These are phyloP conservation scores for Vesta saturnalis DNA, from an alignment of 2,888 invertebrate species.

Conservation along the genomic window DNA sequence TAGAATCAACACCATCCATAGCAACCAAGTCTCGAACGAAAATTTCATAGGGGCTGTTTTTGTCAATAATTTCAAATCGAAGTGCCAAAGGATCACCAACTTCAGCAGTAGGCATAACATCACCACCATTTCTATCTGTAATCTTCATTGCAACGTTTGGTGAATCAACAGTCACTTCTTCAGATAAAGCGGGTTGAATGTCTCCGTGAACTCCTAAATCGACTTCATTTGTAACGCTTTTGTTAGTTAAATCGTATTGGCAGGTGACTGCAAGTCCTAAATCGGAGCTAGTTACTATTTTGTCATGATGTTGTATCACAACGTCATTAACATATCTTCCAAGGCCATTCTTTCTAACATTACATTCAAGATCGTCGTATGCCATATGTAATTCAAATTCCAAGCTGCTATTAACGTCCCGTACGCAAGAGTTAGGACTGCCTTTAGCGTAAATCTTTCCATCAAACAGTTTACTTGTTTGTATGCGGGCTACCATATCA, in stretches of 20 bases:
- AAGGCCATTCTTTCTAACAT: constrained; percentile 88
- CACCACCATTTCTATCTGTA: constrained; percentile 84
- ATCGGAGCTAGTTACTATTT: constrained; percentile 94
- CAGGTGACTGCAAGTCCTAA: constrained; percentile 92
- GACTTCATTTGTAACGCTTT: constrained; percentile 92
- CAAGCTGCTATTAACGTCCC: constrained; percentile 86
- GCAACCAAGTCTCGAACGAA: constrained; percentile 94
- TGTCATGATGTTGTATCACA: constrained; percentile 94
- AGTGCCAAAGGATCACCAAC: constrained; percentile 93
- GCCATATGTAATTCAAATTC: constrained; percentile 93
- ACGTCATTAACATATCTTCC: constrained; percentile 86
- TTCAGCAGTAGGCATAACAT: constrained; percentile 87
- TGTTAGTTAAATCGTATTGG: constrained; percentile 93
- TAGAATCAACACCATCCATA: constrained; percentile 92
- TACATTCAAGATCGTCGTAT: constrained; percentile 92
- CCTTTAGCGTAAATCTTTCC: constrained; percentile 96
- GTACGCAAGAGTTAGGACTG: constrained; percentile 91
- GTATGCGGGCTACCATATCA: constrained; percentile 92
- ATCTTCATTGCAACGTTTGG: constrained; percentile 96
- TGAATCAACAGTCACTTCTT: constrained; percentile 92
- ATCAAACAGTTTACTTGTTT: constrained; percentile 91
- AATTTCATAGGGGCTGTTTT: constrained; percentile 94
- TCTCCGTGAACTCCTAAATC: constrained; percentile 90
- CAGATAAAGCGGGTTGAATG: constrained; percentile 83
- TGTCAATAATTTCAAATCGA: constrained; percentile 91